Evolutionary conservation across 2,797 vertebrate species (phyloP).

Genomic region (Pelobates cultripes): DNA sequence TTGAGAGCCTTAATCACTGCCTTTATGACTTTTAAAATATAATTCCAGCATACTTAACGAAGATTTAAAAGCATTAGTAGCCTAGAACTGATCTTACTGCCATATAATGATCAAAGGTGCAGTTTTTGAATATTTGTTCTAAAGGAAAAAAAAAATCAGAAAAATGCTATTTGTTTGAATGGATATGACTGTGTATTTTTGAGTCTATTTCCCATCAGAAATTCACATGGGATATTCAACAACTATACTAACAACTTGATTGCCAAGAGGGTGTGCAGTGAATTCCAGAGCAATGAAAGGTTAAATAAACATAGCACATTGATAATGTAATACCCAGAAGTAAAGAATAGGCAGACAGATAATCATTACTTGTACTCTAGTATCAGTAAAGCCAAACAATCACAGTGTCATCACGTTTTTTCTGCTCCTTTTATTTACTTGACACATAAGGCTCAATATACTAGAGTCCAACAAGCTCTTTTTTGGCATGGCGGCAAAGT

Average conservation of each 20-base stretch:
- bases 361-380: too few relatives aligned
- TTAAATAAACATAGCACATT: neutral
- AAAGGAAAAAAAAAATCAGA: too few relatives aligned
- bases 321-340: neutral
- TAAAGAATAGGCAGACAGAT: neutral
- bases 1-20: slow-evolving; percentile 18
- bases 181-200: too few relatives aligned
- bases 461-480: too few relatives aligned
- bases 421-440: too few relatives aligned
- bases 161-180: neutral
- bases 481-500: too few relatives aligned
- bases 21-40: slow-evolving; percentile 45
- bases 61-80: slow-evolving; percentile 22
- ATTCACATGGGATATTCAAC: neutral
- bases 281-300: neutral
- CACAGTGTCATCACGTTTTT: too few relatives aligned
- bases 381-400: too few relatives aligned
- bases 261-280: neutral
- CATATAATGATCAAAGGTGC: slow-evolving; percentile 1
- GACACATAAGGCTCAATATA: too few relatives aligned
- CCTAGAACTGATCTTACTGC: neutral
- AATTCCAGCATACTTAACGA: slow-evolving; percentile 35
- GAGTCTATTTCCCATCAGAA: neutral
- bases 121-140: neutral
- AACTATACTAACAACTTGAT: neutral